Percentiles rank a stretch among this genome's conserved stretches.
Conservation (phyloP, 2,888 invertebrate genomes). For the Keiferia lycopersicella region DNA sequence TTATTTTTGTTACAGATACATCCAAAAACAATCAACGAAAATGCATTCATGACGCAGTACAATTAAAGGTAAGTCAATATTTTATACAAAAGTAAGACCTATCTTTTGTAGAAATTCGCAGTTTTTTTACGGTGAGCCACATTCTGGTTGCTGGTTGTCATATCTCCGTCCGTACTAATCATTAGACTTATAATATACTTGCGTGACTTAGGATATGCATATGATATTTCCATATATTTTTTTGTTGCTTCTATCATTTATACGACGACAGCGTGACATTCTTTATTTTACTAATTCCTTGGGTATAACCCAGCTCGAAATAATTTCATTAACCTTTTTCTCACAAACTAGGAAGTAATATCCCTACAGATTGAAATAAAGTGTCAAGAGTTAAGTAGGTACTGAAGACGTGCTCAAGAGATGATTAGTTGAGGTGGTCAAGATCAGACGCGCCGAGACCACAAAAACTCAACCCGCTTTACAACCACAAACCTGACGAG, state of each 20-base stretch:
- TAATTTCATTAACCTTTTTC: not conserved
- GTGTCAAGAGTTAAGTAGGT: slow-evolving; percentile 29
- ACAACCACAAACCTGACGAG: slow-evolving; percentile 7
- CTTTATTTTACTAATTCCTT: too few relatives aligned
- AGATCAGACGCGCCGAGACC: slow-evolving; percentile 36
- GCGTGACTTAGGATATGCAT: too few relatives aligned
- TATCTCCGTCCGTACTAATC: too few relatives aligned
- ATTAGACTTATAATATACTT: too few relatives aligned
- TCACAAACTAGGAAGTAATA: slow-evolving; percentile 4
- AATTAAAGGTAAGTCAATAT: slow-evolving; percentile 38
- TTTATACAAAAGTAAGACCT: not conserved
- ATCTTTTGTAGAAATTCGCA: not conserved
- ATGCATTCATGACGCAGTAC: slow-evolving; percentile 43
- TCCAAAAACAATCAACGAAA: slow-evolving; percentile 43
- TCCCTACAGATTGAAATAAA: slow-evolving; percentile 6
- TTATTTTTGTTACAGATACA: slow-evolving; percentile 53
- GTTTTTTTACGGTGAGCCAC: too few relatives aligned
- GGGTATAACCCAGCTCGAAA: not conserved
- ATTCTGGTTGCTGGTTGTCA: too few relatives aligned
- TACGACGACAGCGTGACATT: too few relatives aligned
- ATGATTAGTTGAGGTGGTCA: slow-evolving; percentile 28
- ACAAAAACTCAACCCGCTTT: slow-evolving; percentile 41
- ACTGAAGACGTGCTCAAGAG: slow-evolving; percentile 18
- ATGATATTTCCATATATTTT: too few relatives aligned
- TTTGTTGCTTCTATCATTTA: too few relatives aligned